Conservation (phyloP, 2,888 invertebrate species). For the Athalia cordata region DNA sequence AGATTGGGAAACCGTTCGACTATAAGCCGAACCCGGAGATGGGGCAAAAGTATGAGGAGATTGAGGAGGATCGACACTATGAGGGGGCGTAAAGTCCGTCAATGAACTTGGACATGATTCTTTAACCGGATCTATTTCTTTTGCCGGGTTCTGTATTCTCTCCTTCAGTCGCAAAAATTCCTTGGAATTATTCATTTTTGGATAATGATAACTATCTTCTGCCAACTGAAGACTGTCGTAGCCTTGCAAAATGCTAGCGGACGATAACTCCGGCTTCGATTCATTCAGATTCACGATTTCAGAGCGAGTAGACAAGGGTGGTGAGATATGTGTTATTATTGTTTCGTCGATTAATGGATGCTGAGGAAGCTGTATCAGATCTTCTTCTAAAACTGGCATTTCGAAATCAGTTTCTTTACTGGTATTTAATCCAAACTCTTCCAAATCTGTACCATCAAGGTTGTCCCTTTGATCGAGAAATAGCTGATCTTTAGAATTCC, state of each 20-base stretch:
- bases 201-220: constrained; percentile 49
- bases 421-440: constrained; percentile 49
- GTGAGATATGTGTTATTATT: constrained; percentile 44
- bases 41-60: constrained; percentile 33
- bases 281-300: constrained; percentile 44
- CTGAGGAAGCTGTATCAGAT: constrained; percentile 42
- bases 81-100: constrained; percentile 42
- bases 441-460: constrained; percentile 44
- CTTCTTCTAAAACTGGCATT: constrained; percentile 43
- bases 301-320: constrained; percentile 46
- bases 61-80: constrained; percentile 43
- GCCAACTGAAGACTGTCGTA: constrained; percentile 44
- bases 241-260: constrained; percentile 43
- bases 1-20: constrained; percentile 36
- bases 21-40: constrained; percentile 15
- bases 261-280: neutral
- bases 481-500: constrained; percentile 42
- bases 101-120: constrained; percentile 23
- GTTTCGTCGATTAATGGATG: constrained; percentile 40
- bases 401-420: constrained; percentile 40
- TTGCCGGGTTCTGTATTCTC: constrained; percentile 1
- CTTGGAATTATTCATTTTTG: constrained; percentile 48
- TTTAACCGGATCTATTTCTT: constrained; percentile 34
- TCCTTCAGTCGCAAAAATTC: constrained; percentile 31
- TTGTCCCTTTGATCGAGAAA: constrained; percentile 46